A percentile compares a stretch with the other conserved stretches of the same genome.
These are phyloP conservation scores for Oceanites oceanicus DNA, from an alignment of 2,113 vertebrate species.

Conservation along the genomic window DNA sequence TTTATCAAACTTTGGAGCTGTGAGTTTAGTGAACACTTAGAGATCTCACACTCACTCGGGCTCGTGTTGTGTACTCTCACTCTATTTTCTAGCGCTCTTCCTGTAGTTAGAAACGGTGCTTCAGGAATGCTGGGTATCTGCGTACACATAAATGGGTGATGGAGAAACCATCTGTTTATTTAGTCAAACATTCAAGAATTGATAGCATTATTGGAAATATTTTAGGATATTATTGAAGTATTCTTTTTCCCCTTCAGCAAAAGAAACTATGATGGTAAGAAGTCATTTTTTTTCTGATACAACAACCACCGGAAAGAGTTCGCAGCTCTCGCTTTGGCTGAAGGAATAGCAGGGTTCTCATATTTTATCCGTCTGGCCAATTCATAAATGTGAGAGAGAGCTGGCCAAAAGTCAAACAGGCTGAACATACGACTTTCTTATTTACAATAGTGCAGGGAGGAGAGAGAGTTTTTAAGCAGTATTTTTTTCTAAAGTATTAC, in stretches of 20 bases:
- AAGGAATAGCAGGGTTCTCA: background rate
- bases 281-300: background rate
- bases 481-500: background rate
- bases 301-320: background rate
- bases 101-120: background rate
- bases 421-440: background rate
- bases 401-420: background rate
- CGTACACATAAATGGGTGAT: background rate
- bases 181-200: background rate
- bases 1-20: background rate
- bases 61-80: background rate
- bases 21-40: background rate
- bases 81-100: background rate
- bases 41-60: background rate
- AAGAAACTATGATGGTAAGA: background rate
- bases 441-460: background rate
- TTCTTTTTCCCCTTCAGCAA: background rate
- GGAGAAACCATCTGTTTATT: background rate
- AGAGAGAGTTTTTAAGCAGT: background rate
- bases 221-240: background rate
- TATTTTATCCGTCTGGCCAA: background rate
- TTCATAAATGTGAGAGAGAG: background rate
- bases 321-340: background rate
- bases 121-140: background rate
- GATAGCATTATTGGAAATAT: background rate